A percentile compares a stretch with the other conserved stretches of the same genome.
Conservation (phyloP, 2,888 invertebrate species). For the Willowsia nigromaculata region DNA sequence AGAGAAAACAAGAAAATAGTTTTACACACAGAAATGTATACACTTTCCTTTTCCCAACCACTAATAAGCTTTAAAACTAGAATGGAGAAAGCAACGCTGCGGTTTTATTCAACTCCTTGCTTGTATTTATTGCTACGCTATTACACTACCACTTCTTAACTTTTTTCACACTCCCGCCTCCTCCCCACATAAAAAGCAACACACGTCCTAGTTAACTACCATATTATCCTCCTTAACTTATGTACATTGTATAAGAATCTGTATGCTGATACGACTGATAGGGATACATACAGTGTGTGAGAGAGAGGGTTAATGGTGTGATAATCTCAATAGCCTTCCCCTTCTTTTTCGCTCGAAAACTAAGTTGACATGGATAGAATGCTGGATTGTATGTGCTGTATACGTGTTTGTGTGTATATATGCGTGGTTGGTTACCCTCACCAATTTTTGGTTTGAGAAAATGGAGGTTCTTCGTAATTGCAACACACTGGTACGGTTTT, state of each 20-base stretch:
- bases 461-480: slow-evolving; percentile 18
- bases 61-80: slow-evolving; percentile 10
- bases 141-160: background rate
- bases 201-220: background rate
- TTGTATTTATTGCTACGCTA: background rate
- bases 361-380: slow-evolving; percentile 12
- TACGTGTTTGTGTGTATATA: background rate
- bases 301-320: slow-evolving; percentile 3
- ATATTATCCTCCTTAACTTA: background rate
- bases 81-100: background rate
- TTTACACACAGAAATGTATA: background rate
- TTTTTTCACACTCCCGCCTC: background rate
- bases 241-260: background rate
- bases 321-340: slow-evolving; percentile 32
- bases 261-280: background rate
- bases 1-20: background rate
- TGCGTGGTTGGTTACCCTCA: background rate
- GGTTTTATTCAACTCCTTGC: slow-evolving; percentile 3
- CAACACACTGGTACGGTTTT: slow-evolving; percentile 29
- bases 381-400: slow-evolving; percentile 20
- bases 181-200: background rate
- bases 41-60: background rate
- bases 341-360: background rate
- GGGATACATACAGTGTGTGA: background rate
- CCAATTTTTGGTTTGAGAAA: slow-evolving; percentile 50